Evolutionary conservation across 2,113 vertebrate species (phyloP).

Genomic region (Ciconia maguari): DNA sequence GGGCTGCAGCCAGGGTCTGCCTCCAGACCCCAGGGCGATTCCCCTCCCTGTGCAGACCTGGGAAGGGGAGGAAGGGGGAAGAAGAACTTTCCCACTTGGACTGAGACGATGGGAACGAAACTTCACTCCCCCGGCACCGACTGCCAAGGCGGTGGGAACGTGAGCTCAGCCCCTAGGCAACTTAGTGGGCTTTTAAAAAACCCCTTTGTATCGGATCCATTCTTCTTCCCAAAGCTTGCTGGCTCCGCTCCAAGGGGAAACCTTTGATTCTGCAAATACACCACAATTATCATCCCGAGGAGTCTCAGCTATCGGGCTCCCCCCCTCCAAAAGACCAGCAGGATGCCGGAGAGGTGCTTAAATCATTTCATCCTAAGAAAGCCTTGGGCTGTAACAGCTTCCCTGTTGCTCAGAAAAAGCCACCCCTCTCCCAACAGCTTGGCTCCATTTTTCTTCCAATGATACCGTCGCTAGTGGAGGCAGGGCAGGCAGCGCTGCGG

Average conservation of each 20-base stretch:
- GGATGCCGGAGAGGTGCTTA: conserved; percentile 32
- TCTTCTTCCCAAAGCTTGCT: conserved; percentile 51
- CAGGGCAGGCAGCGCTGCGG: background rate
- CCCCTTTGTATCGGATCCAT: conserved; percentile 29
- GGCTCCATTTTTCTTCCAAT: background rate
- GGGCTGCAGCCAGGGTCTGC: background rate
- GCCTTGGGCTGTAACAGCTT: conserved; percentile 10
- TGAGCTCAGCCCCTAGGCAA: conserved; percentile 31
- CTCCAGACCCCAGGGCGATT: background rate
- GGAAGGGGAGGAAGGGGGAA: background rate
- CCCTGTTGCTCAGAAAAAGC: background rate
- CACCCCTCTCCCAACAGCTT: background rate
- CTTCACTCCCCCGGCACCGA: background rate
- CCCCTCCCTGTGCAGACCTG: background rate
- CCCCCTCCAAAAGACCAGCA: conserved; percentile 13
- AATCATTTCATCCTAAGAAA: conserved; percentile 45
- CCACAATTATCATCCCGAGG: conserved; percentile 46
- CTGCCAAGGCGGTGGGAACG: conserved; percentile 2
- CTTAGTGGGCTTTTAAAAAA: conserved; percentile 56
- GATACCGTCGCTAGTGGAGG: background rate
- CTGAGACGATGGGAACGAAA: background rate
- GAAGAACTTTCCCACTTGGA: background rate
- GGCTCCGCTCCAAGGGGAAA: conserved; percentile 41
- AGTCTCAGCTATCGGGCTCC: conserved; percentile 9
- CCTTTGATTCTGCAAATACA: conserved; percentile 55